phyloP scores from a whole-genome alignment of 2,888 invertebrate genomes.

The Aelia acuminata region DNA sequence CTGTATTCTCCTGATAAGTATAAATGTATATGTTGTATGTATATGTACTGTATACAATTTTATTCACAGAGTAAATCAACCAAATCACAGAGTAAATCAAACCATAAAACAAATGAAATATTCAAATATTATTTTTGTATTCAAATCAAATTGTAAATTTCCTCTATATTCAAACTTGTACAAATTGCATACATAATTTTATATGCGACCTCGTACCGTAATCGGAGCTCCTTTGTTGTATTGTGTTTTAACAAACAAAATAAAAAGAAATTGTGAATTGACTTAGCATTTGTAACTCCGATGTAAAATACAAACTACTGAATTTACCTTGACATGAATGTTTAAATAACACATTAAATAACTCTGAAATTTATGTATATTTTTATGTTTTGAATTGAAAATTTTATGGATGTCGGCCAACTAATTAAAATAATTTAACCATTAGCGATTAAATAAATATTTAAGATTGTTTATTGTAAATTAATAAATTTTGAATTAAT shows the following conservation, averaged over 20 bases:
- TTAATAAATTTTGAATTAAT: too few relatives aligned
- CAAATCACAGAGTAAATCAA: not conserved
- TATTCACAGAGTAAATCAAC: too few relatives aligned
- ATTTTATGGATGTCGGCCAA: too few relatives aligned
- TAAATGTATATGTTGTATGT: too few relatives aligned
- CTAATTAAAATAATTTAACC: too few relatives aligned
- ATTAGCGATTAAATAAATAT: too few relatives aligned
- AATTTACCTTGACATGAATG: not conserved
- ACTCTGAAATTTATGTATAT: too few relatives aligned
- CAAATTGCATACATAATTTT: not conserved
- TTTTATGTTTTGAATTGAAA: too few relatives aligned
- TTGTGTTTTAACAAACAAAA: not conserved
- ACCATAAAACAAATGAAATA: not conserved
- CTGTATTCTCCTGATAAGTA: too few relatives aligned
- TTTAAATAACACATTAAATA: too few relatives aligned
- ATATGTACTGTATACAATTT: too few relatives aligned
- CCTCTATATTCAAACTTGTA: not conserved
- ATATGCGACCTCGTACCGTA: not conserved
- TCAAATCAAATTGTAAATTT: conserved; percentile 9
- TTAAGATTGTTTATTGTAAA: too few relatives aligned
- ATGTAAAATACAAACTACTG: not conserved
- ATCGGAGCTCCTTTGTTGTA: not conserved
- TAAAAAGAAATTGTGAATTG: not conserved
- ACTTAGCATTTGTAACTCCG: not conserved
- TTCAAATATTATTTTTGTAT: not conserved